Conservation (phyloP, 2,797 vertebrate genomes). For the Nyctalus aviator region DNA sequence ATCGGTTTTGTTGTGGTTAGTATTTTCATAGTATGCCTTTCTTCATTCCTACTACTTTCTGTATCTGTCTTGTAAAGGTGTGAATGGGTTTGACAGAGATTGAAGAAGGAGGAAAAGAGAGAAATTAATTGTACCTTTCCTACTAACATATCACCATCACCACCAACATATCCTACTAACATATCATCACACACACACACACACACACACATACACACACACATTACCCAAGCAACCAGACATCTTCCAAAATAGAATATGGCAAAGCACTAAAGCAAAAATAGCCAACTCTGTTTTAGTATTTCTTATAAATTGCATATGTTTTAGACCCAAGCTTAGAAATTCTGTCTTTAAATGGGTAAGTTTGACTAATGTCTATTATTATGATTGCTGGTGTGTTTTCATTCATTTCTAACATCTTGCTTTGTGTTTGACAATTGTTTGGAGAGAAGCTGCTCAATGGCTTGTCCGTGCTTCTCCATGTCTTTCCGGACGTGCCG, state of each 20-base stretch:
- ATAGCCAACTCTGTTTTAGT: neutral
- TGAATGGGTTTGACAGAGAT: constrained; percentile 53
- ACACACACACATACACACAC: neutral
- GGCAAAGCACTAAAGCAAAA: neutral
- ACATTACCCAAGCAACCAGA: neutral
- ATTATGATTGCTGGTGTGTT: neutral
- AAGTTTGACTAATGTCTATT: neutral
- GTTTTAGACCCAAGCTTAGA: neutral
- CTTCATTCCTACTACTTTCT: constrained; percentile 30
- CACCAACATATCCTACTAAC: no score
- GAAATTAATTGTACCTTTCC: neutral
- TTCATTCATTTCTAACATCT: neutral
- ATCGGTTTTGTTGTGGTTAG: neutral
- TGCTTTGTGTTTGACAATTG: neutral
- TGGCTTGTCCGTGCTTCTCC: neutral
- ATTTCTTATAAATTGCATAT: neutral
- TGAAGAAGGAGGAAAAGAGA: neutral
- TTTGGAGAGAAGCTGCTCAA: neutral
- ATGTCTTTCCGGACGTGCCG: neutral
- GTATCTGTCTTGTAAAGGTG: constrained; percentile 4
- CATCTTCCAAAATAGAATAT: neutral
- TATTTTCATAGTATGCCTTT: neutral
- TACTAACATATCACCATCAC: neutral
- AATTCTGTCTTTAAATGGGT: neutral
- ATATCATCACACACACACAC: neutral